Evolutionary conservation across 2,113 vertebrate genomes (phyloP), one percentile per base, ranked within the genome.

Genomic region (Halichoeres trimaculatus): DNA sequence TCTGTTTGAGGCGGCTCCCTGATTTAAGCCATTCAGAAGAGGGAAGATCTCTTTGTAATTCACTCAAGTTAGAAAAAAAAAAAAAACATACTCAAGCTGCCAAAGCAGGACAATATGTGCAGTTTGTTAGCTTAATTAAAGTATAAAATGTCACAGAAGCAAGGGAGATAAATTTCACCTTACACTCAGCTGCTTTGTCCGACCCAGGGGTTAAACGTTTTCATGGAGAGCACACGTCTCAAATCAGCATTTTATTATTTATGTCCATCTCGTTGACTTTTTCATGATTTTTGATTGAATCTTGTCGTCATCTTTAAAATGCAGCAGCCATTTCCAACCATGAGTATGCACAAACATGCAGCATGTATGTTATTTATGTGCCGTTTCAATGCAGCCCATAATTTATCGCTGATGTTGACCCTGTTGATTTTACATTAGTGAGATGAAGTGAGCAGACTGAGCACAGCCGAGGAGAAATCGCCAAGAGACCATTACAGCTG

Each of bases 1-100:
- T 74, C 20, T 74, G 82, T 90, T 85, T 85, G 89, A 91, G 86
- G 85, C 76, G 20, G 80, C 83, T 75, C 81, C 70, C 26, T 63
- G 76, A 11, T 80, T 77, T 68, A 66, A 76, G 51, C 66, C 58
- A 8, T 74, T 76, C 20, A 80, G 69, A 83, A 83, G 69, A 80
- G 78, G 81, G 80, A 84, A 43, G 73, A 69, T 75, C 78, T 53
- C 66, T 83, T 81, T 74, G 76, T 65, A 74, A 82, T 75, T 73
- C 1, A 51, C 60, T 75, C 56, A 55, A 87, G 83, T 48, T 50
- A 68, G 51, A 85, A 75, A 62, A 84, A 74, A 61, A 63, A 66
- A 67, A 48, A 84, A 74, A 61, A 63, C 36, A 22, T 12, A 23
- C 55, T 61, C 4, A 9, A 10, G 30, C 24, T 10, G 74, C 61